Evolutionary conservation across 1,140 invertebrate genomes (phyloP).

Genomic region (Trichonephila inaurata): DNA sequence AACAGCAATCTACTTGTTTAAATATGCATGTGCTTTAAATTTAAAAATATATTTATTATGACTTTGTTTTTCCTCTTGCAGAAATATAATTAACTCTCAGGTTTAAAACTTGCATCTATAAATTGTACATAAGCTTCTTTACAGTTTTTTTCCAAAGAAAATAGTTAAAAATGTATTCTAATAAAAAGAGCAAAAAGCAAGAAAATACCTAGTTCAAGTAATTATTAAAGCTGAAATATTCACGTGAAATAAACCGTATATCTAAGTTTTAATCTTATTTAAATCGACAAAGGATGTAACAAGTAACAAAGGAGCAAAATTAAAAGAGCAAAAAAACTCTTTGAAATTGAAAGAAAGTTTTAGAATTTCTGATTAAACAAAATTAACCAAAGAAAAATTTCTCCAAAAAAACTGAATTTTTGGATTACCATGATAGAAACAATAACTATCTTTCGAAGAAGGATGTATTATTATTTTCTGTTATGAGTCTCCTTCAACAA

Average conservation of each 20-base stretch:
- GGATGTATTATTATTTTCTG: neutral
- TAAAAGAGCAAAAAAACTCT: neutral
- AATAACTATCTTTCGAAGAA: neutral
- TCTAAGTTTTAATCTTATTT: neutral
- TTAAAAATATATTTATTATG: too few relatives aligned
- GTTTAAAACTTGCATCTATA: too few relatives aligned
- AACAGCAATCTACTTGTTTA: too few relatives aligned
- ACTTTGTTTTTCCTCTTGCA: too few relatives aligned
- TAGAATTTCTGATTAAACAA: neutral
- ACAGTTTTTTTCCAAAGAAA: too few relatives aligned
- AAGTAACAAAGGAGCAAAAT: neutral
- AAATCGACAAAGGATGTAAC: neutral
- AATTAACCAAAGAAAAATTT: neutral
- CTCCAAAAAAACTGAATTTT: neutral
- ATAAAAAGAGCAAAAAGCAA: too few relatives aligned
- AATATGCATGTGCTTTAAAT: too few relatives aligned
- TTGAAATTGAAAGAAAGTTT: neutral
- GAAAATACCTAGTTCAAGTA: neutral
- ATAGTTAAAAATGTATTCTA: too few relatives aligned
- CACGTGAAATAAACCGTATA: neutral
- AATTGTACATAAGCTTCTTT: too few relatives aligned
- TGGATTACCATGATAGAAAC: neutral
- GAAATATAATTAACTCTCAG: too few relatives aligned
- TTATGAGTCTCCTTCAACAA: neutral
- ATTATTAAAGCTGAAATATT: neutral